Percentiles rank a stretch among this genome's conserved stretches.
phyloP scores from a whole-genome alignment of 2,888 invertebrate genomes.

The Arctia plantaginis region DNA sequence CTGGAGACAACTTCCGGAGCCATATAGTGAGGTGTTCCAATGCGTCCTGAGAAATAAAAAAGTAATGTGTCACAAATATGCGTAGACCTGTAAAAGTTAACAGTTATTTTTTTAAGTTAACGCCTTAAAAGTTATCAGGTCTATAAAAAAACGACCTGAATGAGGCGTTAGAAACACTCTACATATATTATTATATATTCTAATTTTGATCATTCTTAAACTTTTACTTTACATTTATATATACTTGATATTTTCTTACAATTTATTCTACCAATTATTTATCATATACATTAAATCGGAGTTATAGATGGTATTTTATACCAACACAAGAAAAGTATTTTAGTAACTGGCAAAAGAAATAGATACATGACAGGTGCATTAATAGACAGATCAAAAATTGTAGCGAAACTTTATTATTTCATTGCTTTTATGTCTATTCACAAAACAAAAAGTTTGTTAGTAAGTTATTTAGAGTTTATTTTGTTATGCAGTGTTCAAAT shows the following conservation, averaged over 20 bases:
- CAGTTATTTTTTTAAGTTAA: not conserved
- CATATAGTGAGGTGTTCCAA: slow-evolving; percentile 99
- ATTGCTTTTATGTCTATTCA: slow-evolving; percentile 16
- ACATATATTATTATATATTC: not conserved
- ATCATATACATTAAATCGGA: slow-evolving; percentile 10
- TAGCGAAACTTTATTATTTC: slow-evolving; percentile 13
- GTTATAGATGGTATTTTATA: slow-evolving; percentile 21
- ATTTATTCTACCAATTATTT: not conserved
- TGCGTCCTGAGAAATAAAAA: slow-evolving; percentile 88
- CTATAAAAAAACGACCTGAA: not conserved
- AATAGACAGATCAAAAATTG: slow-evolving; percentile 23
- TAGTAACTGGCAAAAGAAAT: not conserved
- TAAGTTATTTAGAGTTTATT: not conserved
- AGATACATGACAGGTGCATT: slow-evolving; percentile 25
- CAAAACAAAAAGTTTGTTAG: not conserved
- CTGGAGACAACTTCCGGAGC: slow-evolving; percentile 98
- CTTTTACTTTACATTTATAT: not conserved
- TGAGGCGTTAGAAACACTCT: too few relatives aligned
- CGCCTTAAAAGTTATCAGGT: not conserved
- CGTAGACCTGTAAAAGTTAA: not conserved
- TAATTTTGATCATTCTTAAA: not conserved
- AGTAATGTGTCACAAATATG: not conserved
- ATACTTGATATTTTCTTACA: too few relatives aligned
- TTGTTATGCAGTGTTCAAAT: not conserved
- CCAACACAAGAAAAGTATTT: slow-evolving; percentile 17